Evolutionary conservation across 2,113 vertebrate genomes (phyloP).

Genomic region (Chionis minor): DNA sequence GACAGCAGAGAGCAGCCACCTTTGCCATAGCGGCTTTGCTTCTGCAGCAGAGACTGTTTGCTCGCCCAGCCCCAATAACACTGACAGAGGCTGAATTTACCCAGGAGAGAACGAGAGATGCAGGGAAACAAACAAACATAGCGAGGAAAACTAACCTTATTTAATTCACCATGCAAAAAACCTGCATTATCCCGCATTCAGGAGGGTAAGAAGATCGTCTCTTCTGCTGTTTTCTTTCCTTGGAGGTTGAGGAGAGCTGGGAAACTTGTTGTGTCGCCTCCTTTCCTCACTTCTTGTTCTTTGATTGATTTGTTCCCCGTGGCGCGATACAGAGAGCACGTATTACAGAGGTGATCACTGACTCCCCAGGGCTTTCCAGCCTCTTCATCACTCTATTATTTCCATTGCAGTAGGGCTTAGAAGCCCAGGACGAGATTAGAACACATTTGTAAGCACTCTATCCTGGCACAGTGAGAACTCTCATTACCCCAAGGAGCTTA

Average conservation of each 20-base stretch:
- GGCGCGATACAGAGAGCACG: background rate
- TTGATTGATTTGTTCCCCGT: background rate
- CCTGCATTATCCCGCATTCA: fast-evolving
- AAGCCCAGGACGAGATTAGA: background rate
- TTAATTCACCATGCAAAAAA: background rate
- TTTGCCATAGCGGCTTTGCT: background rate
- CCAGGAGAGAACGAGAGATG: background rate
- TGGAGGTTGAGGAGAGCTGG: background rate
- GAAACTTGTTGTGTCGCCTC: background rate
- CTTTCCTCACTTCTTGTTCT: background rate
- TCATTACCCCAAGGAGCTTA: background rate
- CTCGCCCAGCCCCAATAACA: background rate
- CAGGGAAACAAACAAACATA: background rate
- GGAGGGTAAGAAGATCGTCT: background rate
- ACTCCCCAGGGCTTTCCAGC: background rate
- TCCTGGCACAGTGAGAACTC: background rate
- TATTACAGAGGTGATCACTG: background rate
- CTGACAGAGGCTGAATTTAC: background rate
- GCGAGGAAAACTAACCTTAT: background rate
- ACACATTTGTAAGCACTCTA: background rate
- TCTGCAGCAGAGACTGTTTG: fast-evolving
- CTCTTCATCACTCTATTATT: background rate
- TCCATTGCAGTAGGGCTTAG: background rate
- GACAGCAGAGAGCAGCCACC: background rate
- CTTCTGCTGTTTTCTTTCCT: background rate